Percentiles rank a stretch among this genome's conserved stretches.
Conservation (phyloP, 2,888 invertebrate species). For the Napeogenes inachia region DNA sequence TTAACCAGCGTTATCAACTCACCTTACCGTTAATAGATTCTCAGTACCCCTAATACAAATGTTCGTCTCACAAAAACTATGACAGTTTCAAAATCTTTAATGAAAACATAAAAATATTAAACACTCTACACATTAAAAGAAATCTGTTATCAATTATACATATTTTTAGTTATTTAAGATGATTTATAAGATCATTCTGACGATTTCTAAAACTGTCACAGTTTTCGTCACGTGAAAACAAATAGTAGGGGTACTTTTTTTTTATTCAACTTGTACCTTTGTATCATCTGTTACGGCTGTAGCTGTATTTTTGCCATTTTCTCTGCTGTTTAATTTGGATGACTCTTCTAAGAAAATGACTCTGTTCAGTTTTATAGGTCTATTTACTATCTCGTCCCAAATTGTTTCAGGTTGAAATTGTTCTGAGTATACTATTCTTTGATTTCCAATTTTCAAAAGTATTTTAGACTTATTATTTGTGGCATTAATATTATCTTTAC, state of each 20-base stretch:
- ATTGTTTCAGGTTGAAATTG: conserved; percentile 36
- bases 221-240: too few species aligned
- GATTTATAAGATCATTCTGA: too few species aligned
- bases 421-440: conserved; percentile 36
- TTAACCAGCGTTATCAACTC: not conserved
- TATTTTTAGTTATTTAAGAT: too few species aligned
- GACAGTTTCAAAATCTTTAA: too few species aligned
- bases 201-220: too few species aligned
- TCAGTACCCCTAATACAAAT: not conserved
- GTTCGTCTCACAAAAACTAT: too few species aligned
- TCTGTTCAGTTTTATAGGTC: conserved; percentile 34
- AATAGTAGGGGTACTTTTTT: too few species aligned
- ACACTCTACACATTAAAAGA: too few species aligned
- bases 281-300: conserved; percentile 11
- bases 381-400: conserved; percentile 39
- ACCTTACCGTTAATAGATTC: not conserved
- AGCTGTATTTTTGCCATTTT: conserved; percentile 6
- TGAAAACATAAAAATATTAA: too few species aligned
- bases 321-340: conserved; percentile 6
- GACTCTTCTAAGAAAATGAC: not conserved
- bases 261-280: conserved; percentile 12
- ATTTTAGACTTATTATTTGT: conserved; percentile 8
- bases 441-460: conserved; percentile 8
- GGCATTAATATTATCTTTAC: conserved; percentile 10
- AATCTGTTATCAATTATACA: too few species aligned